Conservation (phyloP, 2,888 invertebrate species). For the Minunthozetes semirufus region DNA sequence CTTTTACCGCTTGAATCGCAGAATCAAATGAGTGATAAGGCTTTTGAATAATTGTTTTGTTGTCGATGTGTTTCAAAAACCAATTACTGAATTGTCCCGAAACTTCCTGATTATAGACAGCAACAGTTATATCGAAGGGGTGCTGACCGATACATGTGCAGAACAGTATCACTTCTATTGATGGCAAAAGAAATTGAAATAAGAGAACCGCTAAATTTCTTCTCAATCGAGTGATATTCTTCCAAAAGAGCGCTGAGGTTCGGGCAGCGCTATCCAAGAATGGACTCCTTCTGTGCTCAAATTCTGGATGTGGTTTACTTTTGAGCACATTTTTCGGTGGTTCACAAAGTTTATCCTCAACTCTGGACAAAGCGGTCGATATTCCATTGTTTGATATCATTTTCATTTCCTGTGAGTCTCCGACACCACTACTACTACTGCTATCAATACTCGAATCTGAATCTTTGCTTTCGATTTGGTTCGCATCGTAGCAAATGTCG, state of each 20-base stretch:
- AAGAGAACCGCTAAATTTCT: conserved; percentile 44
- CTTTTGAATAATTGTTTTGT: not conserved
- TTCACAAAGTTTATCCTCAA: not conserved
- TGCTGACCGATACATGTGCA: conserved; percentile 48
- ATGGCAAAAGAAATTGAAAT: conserved; percentile 50
- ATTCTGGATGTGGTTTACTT: not conserved
- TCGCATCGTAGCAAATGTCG: conserved; percentile 1
- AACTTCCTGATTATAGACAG: conserved; percentile 46
- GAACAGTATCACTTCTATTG: conserved; percentile 50
- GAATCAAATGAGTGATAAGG: conserved; percentile 50
- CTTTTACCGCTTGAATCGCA: conserved; percentile 65
- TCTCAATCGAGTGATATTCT: conserved; percentile 46
- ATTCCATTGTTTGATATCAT: not conserved
- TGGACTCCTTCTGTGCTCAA: not conserved
- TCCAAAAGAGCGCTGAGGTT: conserved; percentile 42
- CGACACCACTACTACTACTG: conserved; percentile 12
- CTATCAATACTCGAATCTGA: not conserved
- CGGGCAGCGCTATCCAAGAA: not conserved
- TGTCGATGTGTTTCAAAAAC: not conserved
- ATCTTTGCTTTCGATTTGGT: not conserved
- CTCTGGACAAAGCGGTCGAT: not conserved
- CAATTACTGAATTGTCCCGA: not conserved
- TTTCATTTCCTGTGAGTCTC: not conserved
- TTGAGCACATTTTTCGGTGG: not conserved
- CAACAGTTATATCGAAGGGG: conserved; percentile 47